These are phyloP conservation scores for Fistularia commersonii DNA, from an alignment of 2,797 vertebrate species.

Conservation along the genomic window DNA sequence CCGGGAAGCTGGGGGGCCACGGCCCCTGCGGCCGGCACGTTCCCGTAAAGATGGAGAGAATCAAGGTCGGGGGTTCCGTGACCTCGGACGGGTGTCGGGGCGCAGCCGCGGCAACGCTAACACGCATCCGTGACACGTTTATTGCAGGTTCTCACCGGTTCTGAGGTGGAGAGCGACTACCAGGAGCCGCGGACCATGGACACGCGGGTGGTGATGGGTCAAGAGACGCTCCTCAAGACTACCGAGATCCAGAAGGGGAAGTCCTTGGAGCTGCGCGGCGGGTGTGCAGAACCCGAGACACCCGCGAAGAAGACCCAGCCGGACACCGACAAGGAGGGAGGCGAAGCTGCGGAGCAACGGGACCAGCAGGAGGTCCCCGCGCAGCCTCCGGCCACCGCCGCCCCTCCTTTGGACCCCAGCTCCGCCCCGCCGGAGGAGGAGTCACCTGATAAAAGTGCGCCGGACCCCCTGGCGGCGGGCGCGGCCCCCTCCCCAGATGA, in stretches of 20 bases:
- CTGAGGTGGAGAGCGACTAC: slow-evolving; percentile 78
- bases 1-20: slow-evolving; percentile 72
- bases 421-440: slow-evolving; percentile 38
- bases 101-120: no score
- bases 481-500: slow-evolving; percentile 75
- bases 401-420: slow-evolving; percentile 30
- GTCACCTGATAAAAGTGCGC: no score
- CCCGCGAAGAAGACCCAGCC: slow-evolving; percentile 44
- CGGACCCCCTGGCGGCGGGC: no score
- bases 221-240: slow-evolving; percentile 80
- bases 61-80: slow-evolving; percentile 54
- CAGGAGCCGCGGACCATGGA: slow-evolving; percentile 78
- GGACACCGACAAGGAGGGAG: slow-evolving; percentile 58
- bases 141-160: slow-evolving; percentile 72
- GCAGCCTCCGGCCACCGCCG: slow-evolving; percentile 26
- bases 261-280: slow-evolving; percentile 27
- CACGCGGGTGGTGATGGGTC: slow-evolving; percentile 89
- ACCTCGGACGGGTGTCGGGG: not conserved
- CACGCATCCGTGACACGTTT: slow-evolving; percentile 1
- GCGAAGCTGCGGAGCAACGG: slow-evolving; percentile 36
- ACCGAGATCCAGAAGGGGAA: slow-evolving; percentile 64
- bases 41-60: slow-evolving; percentile 78
- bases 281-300: slow-evolving; percentile 46
- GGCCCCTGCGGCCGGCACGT: slow-evolving; percentile 72
- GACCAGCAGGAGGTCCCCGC: slow-evolving; percentile 45